phyloP scores from a whole-genome alignment of 1,140 invertebrate species.

The Calliphora vicina region DNA sequence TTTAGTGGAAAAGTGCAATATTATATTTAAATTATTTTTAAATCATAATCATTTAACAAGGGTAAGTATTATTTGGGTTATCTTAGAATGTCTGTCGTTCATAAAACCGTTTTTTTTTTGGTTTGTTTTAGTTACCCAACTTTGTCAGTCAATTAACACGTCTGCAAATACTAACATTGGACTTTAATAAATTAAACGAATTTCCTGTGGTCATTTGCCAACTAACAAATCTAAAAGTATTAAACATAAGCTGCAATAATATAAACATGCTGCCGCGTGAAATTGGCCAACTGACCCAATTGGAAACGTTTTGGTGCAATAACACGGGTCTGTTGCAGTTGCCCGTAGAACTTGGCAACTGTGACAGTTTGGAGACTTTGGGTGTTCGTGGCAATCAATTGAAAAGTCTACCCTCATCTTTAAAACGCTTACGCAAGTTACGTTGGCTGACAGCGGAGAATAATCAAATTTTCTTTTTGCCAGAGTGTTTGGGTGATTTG shows the following conservation, averaged over 20 bases:
- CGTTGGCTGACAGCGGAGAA: constrained; percentile 71
- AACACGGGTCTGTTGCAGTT: constrained; percentile 67
- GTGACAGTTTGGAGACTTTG: constrained; percentile 77
- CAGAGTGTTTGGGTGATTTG: constrained; percentile 65
- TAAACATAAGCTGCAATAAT: constrained; percentile 86
- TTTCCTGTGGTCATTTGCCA: constrained; percentile 69
- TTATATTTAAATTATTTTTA: constrained; percentile 68
- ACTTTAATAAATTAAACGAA: constrained; percentile 74
- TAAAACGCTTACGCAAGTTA: constrained; percentile 66
- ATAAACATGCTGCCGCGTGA: constrained; percentile 72
- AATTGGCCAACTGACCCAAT: constrained; percentile 74
- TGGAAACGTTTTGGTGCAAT: constrained; percentile 81
- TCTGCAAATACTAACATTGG: constrained; percentile 66
- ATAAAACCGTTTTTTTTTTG: background rate
- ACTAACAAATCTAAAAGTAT: constrained; percentile 73
- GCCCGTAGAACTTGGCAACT: constrained; percentile 74
- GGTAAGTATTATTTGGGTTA: constrained; percentile 61
- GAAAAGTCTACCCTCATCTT: constrained; percentile 65
- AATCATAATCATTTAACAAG: constrained; percentile 68
- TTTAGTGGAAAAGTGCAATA: constrained; percentile 65
- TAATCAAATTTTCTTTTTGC: constrained; percentile 66
- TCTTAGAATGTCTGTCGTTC: background rate
- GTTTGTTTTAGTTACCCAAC: constrained; percentile 50
- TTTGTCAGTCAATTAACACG: constrained; percentile 54
- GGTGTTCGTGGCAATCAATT: constrained; percentile 71